Conservation (phyloP, 2,113 vertebrate genomes). For the Cathartes aura region DNA sequence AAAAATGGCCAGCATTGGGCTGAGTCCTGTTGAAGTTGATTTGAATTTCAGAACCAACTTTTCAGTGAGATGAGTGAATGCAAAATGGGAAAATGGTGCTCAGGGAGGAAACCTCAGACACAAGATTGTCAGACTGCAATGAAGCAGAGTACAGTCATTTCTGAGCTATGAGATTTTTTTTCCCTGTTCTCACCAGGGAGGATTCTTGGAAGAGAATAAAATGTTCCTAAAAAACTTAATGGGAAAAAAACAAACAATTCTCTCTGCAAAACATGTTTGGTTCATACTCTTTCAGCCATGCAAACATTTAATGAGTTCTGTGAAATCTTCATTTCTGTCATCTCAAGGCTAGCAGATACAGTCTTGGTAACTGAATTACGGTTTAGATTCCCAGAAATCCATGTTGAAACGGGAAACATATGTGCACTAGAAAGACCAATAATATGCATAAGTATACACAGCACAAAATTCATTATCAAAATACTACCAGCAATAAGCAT, state of each 20-base stretch:
- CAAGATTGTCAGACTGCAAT: neutral
- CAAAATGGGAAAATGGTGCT: neutral
- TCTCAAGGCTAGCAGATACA: neutral
- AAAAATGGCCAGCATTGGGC: neutral
- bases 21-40: neutral
- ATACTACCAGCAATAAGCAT: neutral
- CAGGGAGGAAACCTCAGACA: neutral
- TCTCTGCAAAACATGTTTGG: neutral
- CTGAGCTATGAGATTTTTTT: neutral
- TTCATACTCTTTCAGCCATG: neutral
- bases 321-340: neutral
- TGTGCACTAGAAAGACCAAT: neutral
- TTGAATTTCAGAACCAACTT: neutral
- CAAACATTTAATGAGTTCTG: neutral
- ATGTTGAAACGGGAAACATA: neutral
- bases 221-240: neutral
- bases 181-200: neutral
- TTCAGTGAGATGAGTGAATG: neutral
- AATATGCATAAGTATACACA: neutral
- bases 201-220: neutral
- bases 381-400: neutral
- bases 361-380: neutral
- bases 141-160: neutral
- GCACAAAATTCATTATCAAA: neutral
- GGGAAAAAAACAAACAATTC: neutral